phyloP scores from a whole-genome alignment of 1,140 invertebrate genomes.

The Drosophila sechellia region DNA sequence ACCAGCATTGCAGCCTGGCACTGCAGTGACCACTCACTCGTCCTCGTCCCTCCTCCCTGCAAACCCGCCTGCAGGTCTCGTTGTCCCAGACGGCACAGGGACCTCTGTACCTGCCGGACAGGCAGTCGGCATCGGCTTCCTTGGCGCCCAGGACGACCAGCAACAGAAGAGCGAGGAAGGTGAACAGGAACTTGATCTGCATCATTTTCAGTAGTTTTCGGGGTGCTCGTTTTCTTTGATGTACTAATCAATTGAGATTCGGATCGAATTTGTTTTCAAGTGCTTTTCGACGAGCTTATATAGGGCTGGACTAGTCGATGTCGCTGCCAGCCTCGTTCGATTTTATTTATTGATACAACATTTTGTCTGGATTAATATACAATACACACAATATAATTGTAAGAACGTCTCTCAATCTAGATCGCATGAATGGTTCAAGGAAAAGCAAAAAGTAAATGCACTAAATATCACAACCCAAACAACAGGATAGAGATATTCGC shows the following conservation, averaged over 20 bases:
- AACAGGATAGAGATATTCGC: too few species aligned
- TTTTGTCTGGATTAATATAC: neutral
- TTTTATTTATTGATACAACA: neutral
- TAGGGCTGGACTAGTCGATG: neutral
- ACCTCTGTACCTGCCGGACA: constrained; percentile 3
- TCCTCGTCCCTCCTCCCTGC: constrained; percentile 3
- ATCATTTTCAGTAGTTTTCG: neutral
- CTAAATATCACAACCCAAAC: too few species aligned
- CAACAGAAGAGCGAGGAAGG: constrained; percentile 12
- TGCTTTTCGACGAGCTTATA: neutral
- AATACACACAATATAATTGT: neutral
- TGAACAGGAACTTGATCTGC: constrained; percentile 16
- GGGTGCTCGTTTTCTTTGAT: neutral
- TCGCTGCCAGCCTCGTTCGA: neutral
- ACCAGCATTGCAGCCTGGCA: constrained; percentile 15
- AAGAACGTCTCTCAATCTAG: too few species aligned
- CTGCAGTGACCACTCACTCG: constrained; percentile 19
- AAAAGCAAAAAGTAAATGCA: too few species aligned
- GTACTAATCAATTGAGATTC: neutral
- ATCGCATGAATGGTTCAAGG: neutral
- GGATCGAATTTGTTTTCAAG: neutral
- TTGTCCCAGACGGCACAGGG: constrained; percentile 8
- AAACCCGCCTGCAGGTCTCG: constrained; percentile 11
- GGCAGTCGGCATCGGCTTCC: constrained; percentile 13
- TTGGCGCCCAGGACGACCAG: constrained; percentile 12